Conservation (phyloP, 2,797 vertebrate species). For the Tachyglossus aculeatus region DNA sequence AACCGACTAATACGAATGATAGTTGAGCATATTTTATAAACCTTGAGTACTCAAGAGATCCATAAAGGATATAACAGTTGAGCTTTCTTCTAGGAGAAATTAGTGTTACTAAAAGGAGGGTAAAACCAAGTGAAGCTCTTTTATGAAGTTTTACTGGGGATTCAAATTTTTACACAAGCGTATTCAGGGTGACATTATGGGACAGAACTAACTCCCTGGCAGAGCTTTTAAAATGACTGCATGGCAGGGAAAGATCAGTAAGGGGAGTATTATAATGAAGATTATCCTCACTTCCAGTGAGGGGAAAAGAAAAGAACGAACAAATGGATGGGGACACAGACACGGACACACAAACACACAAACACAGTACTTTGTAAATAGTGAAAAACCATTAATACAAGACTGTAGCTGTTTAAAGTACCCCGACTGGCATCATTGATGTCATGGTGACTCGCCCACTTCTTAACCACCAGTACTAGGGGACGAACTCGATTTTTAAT, state of each 20-base stretch:
- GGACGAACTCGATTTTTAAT: conserved; percentile 85
- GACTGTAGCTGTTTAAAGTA: conserved; percentile 95
- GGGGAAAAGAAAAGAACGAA: neutral
- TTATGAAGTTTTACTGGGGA: conserved; percentile 29
- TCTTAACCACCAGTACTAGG: conserved; percentile 91
- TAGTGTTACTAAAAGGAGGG: neutral
- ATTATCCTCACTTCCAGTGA: conserved; percentile 36
- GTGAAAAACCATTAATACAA: conserved; percentile 96
- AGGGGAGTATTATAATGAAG: conserved; percentile 15
- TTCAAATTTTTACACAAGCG: conserved; percentile 20
- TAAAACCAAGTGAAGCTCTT: conserved; percentile 20
- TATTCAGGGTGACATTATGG: conserved; percentile 12
- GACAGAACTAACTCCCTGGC: neutral
- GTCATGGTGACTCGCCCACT: conserved; percentile 87
- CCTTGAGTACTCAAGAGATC: conserved; percentile 4
- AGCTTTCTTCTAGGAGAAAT: neutral
- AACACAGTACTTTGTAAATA: conserved; percentile 95
- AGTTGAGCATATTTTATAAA: conserved; percentile 50
- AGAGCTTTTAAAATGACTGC: conserved; percentile 21
- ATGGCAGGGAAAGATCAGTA: neutral
- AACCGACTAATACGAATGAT: neutral
- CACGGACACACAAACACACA: too few relatives aligned
- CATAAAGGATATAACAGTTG: neutral
- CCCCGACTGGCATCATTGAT: conserved; percentile 98
- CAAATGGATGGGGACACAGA: too few relatives aligned